phyloP scores from a whole-genome alignment of 35 echinoderm and acorn worm species.

The Patiria miniata region DNA sequence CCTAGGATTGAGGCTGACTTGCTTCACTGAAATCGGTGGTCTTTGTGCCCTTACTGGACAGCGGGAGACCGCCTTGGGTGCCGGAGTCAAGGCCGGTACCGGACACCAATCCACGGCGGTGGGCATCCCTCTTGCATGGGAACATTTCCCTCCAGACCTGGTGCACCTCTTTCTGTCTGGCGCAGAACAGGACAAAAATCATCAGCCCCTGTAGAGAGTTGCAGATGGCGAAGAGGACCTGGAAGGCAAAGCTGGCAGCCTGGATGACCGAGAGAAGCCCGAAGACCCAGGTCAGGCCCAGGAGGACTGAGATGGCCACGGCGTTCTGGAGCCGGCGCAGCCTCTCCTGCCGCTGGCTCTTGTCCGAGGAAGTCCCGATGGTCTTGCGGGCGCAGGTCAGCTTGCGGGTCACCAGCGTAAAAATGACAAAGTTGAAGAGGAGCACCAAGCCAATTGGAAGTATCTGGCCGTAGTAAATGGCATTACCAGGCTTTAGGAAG shows the following conservation, averaged over 20 bases:
- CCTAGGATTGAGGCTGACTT: too few relatives aligned
- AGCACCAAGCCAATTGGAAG: conserved; percentile 53
- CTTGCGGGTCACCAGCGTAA: conserved; percentile 45
- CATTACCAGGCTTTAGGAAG: conserved; percentile 45
- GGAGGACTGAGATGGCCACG: conserved; percentile 59
- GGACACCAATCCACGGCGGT: background rate
- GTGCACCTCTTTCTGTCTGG: conserved; percentile 69
- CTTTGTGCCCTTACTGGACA: too few relatives aligned
- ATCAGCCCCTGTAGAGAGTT: conserved; percentile 86
- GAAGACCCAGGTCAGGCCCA: conserved; percentile 78
- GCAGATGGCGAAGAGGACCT: conserved; percentile 73
- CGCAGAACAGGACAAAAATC: conserved; percentile 83
- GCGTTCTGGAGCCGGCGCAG: conserved; percentile 32
- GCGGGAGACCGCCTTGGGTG: too few relatives aligned
- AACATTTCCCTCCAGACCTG: conserved; percentile 41
- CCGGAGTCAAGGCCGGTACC: too few relatives aligned
- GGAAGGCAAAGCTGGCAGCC: conserved; percentile 56
- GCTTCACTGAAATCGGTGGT: too few relatives aligned
- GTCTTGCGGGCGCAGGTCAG: conserved; percentile 64
- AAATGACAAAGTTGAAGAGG: conserved; percentile 52
- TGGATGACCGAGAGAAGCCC: conserved; percentile 65
- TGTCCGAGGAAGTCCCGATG: background rate
- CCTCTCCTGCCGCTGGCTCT: conserved; percentile 20
- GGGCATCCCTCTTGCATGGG: conserved; percentile 29
- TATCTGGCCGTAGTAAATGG: conserved; percentile 55